phyloP scores from a whole-genome alignment of 2,113 vertebrate species.

The Pelobates fuscus region DNA sequence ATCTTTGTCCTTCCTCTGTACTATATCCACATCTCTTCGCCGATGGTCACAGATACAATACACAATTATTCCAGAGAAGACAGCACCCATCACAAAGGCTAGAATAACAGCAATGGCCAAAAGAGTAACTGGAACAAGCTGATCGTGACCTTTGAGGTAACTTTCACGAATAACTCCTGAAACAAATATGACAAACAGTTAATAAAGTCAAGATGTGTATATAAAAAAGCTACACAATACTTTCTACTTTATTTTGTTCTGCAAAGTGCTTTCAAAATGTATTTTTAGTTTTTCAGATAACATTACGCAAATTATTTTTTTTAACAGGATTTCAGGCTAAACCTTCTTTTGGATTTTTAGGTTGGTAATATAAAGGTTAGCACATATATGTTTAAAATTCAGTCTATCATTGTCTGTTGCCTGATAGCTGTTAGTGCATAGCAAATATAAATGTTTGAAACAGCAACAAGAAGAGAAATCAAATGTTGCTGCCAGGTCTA shows the following conservation, averaged over 20 bases:
- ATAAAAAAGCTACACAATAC: slow-evolving; percentile 28
- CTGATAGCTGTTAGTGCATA: background rate
- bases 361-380: background rate
- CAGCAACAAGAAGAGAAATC: slow-evolving; percentile 4
- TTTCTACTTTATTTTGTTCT: slow-evolving; percentile 42
- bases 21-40: slow-evolving; percentile 79
- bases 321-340: no score
- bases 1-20: slow-evolving; percentile 89
- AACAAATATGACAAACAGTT: slow-evolving; percentile 64
- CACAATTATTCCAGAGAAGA: slow-evolving; percentile 93
- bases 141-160: slow-evolving; percentile 93
- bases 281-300: background rate
- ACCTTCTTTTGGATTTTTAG: no score
- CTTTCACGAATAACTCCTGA: slow-evolving; percentile 97
- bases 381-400: no score
- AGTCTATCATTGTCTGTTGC: background rate
- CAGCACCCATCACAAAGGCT: slow-evolving; percentile 94
- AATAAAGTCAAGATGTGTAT: slow-evolving; percentile 38
- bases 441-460: background rate
- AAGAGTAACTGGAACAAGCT: slow-evolving; percentile 92
- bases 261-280: slow-evolving; percentile 46
- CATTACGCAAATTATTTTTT: slow-evolving; percentile 25
- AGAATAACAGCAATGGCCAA: slow-evolving; percentile 94
- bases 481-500: slow-evolving; percentile 40
- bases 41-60: slow-evolving; percentile 95